Conservation (phyloP, 2,797 vertebrate species). For the Pseudochromis fuscus region DNA sequence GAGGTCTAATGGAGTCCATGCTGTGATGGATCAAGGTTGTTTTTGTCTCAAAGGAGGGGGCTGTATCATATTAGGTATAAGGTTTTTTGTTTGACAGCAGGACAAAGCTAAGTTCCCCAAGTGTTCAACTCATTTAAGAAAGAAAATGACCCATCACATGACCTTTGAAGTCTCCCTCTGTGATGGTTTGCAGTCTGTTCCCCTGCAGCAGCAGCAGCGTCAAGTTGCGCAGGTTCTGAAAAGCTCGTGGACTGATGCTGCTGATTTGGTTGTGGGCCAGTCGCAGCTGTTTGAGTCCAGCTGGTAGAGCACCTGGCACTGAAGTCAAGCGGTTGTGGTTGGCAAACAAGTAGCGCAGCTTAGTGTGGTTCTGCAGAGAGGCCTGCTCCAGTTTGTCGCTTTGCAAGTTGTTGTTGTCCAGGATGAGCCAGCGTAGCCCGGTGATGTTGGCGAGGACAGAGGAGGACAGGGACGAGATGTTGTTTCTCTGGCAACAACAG, state of each 20-base stretch:
- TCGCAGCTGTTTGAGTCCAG: constrained; percentile 82
- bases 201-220: constrained; percentile 86
- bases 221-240: constrained; percentile 79
- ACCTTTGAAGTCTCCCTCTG: constrained; percentile 80
- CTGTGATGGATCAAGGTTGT: no score
- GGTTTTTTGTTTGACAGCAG: no score
- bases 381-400: constrained; percentile 64
- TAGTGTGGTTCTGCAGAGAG: constrained; percentile 73
- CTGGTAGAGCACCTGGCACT: constrained; percentile 78
- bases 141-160: constrained; percentile 42
- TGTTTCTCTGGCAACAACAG: constrained; percentile 77
- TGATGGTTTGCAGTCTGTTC: constrained; percentile 80
- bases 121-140: constrained; percentile 5
- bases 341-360: constrained; percentile 82
- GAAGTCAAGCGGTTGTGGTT: constrained; percentile 82
- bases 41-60: no score
- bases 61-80: no score
- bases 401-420: constrained; percentile 84
- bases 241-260: constrained; percentile 69
- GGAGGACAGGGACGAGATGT: constrained; percentile 73
- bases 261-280: constrained; percentile 84
- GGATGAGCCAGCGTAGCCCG: constrained; percentile 82
- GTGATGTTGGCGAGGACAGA: constrained; percentile 73
- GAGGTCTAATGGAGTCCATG: no score
- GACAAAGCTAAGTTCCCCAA: no score